A percentile compares a stretch with the other conserved stretches of the same genome.
Conservation (phyloP, 2,888 invertebrate genomes). For the Agrochola lota region DNA sequence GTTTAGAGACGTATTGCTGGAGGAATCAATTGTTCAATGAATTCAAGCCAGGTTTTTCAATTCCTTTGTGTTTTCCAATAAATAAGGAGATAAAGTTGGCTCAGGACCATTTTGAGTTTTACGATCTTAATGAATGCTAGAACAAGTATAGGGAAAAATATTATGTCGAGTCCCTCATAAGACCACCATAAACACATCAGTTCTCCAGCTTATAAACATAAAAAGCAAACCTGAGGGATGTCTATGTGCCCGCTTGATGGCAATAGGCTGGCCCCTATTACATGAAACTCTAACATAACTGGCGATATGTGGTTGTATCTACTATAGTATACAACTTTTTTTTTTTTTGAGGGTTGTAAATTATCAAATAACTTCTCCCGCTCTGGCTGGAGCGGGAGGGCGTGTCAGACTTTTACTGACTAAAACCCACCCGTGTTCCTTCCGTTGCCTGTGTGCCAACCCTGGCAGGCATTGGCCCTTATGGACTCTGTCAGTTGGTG, state of each 20-base stretch:
- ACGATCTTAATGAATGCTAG: neutral
- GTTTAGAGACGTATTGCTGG: conserved; percentile 17
- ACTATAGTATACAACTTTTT: too few species aligned
- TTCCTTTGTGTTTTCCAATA: neutral
- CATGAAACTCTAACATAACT: neutral
- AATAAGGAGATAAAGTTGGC: neutral
- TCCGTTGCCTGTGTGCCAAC: too few species aligned
- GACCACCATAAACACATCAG: neutral
- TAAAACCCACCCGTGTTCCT: too few species aligned
- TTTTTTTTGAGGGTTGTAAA: too few species aligned
- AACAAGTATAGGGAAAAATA: neutral
- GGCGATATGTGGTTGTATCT: neutral
- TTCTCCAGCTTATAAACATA: neutral
- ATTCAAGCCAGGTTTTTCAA: neutral
- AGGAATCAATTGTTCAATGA: conserved; percentile 28
- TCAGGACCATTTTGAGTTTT: neutral
- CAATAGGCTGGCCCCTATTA: neutral
- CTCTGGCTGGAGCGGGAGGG: too few species aligned
- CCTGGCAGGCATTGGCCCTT: too few species aligned
- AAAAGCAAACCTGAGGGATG: neutral
- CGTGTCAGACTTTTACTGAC: too few species aligned
- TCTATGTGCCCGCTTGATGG: too few species aligned
- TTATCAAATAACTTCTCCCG: too few species aligned
- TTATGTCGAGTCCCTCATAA: neutral
- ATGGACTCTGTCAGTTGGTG: too few species aligned